Evolutionary conservation across 1,140 invertebrate genomes (phyloP).

Genomic region (Capitella teleta): DNA sequence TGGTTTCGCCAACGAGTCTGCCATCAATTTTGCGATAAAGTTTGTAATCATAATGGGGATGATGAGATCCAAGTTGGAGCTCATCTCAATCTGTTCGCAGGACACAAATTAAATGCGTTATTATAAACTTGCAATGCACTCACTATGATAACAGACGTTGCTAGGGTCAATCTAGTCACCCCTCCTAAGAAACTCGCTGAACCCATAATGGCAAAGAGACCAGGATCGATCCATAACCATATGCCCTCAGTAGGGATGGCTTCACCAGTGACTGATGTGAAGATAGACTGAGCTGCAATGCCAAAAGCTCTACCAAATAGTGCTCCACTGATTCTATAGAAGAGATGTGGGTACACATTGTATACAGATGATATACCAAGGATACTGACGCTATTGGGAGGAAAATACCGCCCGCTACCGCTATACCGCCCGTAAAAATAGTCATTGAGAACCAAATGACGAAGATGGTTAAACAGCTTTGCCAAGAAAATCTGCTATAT

Average conservation of each 20-base stretch:
- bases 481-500: neutral
- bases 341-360: too few species aligned
- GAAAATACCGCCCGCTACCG: constrained; percentile 10
- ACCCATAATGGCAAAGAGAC: constrained; percentile 4
- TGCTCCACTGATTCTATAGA: constrained; percentile 5
- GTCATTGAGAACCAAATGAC: constrained; percentile 9
- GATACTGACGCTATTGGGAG: constrained; percentile 2
- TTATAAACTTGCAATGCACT: neutral
- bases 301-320: constrained; percentile 5
- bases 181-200: constrained; percentile 1
- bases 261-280: neutral
- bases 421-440: constrained; percentile 3
- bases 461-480: neutral
- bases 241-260: neutral
- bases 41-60: constrained; percentile 8
- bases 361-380: too few species aligned
- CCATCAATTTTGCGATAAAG: constrained; percentile 7
- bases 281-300: neutral
- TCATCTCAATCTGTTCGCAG: constrained; percentile 7
- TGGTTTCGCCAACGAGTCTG: constrained; percentile 5
- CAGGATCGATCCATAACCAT: constrained; percentile 11
- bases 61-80: constrained; percentile 5
- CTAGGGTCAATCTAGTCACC: constrained; percentile 8
- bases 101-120: neutral
- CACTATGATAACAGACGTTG: constrained; percentile 9